These are phyloP conservation scores for Threskiornis aethiopicus DNA, from an alignment of 2,797 vertebrate species.

Conservation along the genomic window DNA sequence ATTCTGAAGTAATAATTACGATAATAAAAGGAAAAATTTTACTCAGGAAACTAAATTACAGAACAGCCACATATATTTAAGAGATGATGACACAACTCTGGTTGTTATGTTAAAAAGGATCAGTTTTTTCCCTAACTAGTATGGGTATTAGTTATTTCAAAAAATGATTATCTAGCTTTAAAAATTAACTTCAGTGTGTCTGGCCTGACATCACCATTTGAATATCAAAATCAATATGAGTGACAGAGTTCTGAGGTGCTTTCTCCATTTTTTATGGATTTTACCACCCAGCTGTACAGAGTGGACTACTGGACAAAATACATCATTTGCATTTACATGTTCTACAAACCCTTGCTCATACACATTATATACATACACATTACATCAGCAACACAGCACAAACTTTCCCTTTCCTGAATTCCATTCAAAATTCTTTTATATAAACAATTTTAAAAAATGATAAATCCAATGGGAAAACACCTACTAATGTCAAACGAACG, in stretches of 20 bases:
- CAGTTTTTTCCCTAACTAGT: neutral
- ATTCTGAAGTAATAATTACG: neutral
- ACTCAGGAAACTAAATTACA: neutral
- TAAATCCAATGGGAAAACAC: neutral
- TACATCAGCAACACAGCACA: neutral
- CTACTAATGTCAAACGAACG: neutral
- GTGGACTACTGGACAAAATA: neutral
- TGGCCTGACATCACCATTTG: neutral
- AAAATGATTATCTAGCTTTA: neutral
- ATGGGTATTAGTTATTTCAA: neutral
- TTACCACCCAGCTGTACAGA: neutral
- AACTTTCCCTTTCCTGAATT: neutral
- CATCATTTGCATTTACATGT: neutral
- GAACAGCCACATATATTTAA: neutral
- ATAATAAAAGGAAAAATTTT: neutral
- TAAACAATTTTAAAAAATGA: neutral
- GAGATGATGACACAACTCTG: neutral
- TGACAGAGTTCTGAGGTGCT: neutral
- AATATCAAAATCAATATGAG: neutral
- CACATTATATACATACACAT: neutral
- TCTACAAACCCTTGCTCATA: neutral
- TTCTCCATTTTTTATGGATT: neutral
- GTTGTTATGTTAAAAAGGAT: neutral
- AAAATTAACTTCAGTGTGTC: neutral
- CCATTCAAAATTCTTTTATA: neutral